Percentiles rank a stretch among this genome's conserved stretches.
Conservation (phyloP, 2,888 invertebrate species). For the Orthosia incerta region DNA sequence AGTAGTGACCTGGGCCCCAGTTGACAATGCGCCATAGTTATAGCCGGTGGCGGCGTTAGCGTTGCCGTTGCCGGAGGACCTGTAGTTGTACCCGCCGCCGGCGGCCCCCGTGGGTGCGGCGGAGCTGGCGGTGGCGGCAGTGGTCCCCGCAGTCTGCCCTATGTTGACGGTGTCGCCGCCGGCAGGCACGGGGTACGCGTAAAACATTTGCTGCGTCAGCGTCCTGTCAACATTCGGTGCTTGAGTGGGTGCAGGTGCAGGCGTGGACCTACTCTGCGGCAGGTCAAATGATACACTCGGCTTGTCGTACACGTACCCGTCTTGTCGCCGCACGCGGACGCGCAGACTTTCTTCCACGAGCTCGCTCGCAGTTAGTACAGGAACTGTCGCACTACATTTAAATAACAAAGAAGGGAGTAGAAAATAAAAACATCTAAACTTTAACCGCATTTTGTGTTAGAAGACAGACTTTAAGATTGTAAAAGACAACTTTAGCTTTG, state of each 20-base stretch:
- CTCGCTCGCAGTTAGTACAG: slow-evolving; percentile 35
- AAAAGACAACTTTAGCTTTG: slow-evolving; percentile 74
- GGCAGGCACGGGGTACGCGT: slow-evolving; percentile 83
- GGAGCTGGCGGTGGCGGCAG: slow-evolving; percentile 48
- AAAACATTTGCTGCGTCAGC: slow-evolving; percentile 85
- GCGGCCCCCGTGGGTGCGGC: slow-evolving; percentile 19
- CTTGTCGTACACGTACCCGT: slow-evolving; percentile 86
- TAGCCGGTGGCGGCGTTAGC: slow-evolving; percentile 69
- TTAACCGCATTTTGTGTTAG: slow-evolving; percentile 70
- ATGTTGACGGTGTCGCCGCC: slow-evolving; percentile 73
- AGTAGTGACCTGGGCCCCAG: slow-evolving; percentile 45
- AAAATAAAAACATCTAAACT: slow-evolving; percentile 64
- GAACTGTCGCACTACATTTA: slow-evolving; percentile 49
- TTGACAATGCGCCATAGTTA: slow-evolving; percentile 68
- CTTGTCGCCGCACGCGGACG: slow-evolving; percentile 81
- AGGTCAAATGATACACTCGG: slow-evolving; percentile 85
- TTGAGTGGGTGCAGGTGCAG: slow-evolving; percentile 79
- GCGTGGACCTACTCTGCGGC: slow-evolving; percentile 74
- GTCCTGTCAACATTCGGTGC: slow-evolving; percentile 83
- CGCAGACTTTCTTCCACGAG: slow-evolving; percentile 42
- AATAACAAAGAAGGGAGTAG: slow-evolving; percentile 67
- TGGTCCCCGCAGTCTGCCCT: slow-evolving; percentile 71
- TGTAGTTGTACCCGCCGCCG: slow-evolving; percentile 61
- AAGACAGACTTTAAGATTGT: slow-evolving; percentile 43
- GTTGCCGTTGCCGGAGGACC: slow-evolving; percentile 39